A percentile compares a stretch with the other conserved stretches of the same genome.
Evolutionary conservation across 2,888 invertebrate genomes (phyloP).

Genomic region (Cyrtodaria siliqua): DNA sequence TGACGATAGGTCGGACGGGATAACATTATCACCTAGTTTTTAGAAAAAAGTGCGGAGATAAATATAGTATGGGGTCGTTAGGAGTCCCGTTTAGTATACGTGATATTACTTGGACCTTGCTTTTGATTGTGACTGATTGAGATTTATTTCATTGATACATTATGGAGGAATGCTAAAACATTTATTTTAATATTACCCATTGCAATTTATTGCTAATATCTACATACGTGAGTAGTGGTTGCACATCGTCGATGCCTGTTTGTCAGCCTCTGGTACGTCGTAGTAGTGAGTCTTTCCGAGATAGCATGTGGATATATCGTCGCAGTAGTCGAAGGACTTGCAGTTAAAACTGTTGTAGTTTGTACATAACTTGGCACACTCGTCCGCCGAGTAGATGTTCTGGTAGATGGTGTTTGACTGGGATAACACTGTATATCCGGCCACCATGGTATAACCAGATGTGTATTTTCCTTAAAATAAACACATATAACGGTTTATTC

Average conservation of each 20-base stretch:
- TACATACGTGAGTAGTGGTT: constrained; percentile 77
- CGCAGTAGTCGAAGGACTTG: constrained; percentile 79
- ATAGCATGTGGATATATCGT: constrained; percentile 73
- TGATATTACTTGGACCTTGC: no score
- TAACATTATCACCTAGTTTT: no score
- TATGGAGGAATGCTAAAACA: no score
- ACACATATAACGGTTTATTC: neutral
- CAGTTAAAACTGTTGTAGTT: constrained; percentile 74
- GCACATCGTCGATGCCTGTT: constrained; percentile 68
- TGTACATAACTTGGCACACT: constrained; percentile 75
- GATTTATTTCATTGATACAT: no score
- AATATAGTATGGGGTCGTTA: no score
- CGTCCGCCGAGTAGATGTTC: constrained; percentile 69
- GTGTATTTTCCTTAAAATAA: constrained; percentile 74
- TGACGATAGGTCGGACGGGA: no score
- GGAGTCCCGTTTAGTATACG: no score
- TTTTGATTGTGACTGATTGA: no score
- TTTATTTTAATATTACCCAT: no score
- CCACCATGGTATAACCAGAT: constrained; percentile 62
- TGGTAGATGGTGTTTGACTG: constrained; percentile 74
- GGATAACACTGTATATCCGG: constrained; percentile 71
- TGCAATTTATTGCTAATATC: no score
- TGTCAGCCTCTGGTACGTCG: constrained; percentile 70
- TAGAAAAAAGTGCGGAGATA: no score
- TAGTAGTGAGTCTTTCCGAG: constrained; percentile 72